Conservation (phyloP, 2,888 invertebrate species). For the Agrochola litura region DNA sequence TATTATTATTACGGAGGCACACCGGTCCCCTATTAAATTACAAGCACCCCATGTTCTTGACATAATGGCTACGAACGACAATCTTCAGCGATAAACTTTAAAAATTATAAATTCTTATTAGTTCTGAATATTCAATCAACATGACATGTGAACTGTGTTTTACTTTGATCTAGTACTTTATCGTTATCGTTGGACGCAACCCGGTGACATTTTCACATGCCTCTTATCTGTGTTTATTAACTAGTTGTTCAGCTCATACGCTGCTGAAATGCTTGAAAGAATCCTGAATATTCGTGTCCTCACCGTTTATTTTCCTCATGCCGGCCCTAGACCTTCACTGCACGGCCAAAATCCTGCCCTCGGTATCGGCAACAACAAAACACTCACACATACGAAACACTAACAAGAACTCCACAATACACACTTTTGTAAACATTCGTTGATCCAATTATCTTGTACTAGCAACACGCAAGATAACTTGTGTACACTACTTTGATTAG, state of each 20-base stretch:
- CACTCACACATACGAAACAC: conserved; percentile 84
- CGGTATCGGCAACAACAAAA: conserved; percentile 85
- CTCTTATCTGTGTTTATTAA: conserved; percentile 73
- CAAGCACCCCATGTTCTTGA: conserved; percentile 75
- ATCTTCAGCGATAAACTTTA: conserved; percentile 69
- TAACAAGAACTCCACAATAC: conserved; percentile 80
- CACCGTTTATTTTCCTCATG: conserved; percentile 90
- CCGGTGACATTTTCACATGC: conserved; percentile 74
- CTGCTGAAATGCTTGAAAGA: conserved; percentile 62
- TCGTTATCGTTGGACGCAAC: conserved; percentile 74
- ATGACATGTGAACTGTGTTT: conserved; percentile 11
- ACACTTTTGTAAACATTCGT: conserved; percentile 74
- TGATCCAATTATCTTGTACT: conserved; percentile 65
- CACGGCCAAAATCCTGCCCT: conserved; percentile 87
- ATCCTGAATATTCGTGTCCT: conserved; percentile 68
- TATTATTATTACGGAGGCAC: conserved; percentile 76
- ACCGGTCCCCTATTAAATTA: conserved; percentile 76
- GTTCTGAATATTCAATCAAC: conserved; percentile 41
- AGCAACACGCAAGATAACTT: conserved; percentile 71
- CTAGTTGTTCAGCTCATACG: conserved; percentile 54
- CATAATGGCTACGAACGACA: conserved; percentile 71
- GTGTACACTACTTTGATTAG: conserved; percentile 77
- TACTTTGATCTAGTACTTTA: conserved; percentile 66
- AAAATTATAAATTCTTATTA: conserved; percentile 57
- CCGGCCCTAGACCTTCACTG: conserved; percentile 86